Conservation (phyloP, 2,888 invertebrate species). For the Conomelus anceps region DNA sequence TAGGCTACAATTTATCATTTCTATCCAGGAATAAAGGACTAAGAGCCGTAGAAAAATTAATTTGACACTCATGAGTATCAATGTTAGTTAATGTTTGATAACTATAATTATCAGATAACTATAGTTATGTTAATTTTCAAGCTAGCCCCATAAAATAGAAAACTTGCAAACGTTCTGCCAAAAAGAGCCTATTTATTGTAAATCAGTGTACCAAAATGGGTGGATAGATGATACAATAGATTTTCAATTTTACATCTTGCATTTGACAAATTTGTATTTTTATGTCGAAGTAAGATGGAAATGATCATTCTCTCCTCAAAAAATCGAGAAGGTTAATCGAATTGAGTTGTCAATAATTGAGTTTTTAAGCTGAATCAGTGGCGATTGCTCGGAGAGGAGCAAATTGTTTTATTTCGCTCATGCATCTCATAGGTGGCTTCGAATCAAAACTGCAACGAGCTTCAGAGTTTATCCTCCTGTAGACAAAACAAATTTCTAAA, state of each 20-base stretch:
- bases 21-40: background rate
- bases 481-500: no score
- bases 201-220: background rate
- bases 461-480: background rate
- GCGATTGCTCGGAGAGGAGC: background rate
- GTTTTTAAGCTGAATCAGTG: background rate
- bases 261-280: background rate
- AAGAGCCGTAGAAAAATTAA: background rate
- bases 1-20: no score
- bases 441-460: background rate
- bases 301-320: background rate
- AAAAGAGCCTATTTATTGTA: background rate
- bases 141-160: background rate
- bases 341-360: background rate
- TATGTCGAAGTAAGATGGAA: background rate
- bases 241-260: background rate
- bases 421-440: background rate
- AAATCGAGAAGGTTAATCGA: background rate
- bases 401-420: background rate
- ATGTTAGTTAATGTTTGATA: background rate
- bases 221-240: background rate
- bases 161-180: background rate
- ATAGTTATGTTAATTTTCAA: background rate
- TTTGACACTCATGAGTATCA: background rate
- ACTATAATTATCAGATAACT: background rate